phyloP scores from a whole-genome alignment of 1,140 invertebrate genomes.

The Formica selysi region DNA sequence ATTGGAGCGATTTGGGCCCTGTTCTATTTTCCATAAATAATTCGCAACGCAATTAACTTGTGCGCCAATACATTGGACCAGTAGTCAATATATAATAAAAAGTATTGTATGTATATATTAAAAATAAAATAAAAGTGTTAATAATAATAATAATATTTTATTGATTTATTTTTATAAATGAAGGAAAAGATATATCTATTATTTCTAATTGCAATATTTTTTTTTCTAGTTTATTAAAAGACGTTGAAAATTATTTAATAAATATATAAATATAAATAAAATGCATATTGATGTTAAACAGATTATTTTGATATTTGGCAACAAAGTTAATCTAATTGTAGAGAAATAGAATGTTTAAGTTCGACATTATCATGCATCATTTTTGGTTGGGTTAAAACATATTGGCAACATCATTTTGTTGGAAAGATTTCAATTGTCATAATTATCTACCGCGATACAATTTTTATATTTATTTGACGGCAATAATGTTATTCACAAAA shows the following conservation, averaged over 20 bases:
- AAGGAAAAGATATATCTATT: background rate
- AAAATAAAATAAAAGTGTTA: too few relatives aligned
- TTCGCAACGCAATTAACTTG: slow-evolving; percentile 35
- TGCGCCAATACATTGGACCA: background rate
- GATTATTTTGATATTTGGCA: slow-evolving; percentile 14
- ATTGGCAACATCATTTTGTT: background rate
- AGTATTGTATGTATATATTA: too few relatives aligned
- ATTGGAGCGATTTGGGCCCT: slow-evolving; percentile 44
- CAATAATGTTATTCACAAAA: slow-evolving; percentile 15
- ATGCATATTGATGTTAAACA: background rate
- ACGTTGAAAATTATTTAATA: background rate
- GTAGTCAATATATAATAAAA: too few relatives aligned
- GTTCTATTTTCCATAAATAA: slow-evolving; percentile 60
- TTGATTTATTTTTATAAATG: background rate
- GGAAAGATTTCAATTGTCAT: too few relatives aligned
- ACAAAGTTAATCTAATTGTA: background rate
- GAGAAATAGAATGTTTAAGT: background rate
- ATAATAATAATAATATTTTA: too few relatives aligned
- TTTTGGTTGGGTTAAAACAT: background rate
- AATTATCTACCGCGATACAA: background rate
- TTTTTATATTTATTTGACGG: background rate
- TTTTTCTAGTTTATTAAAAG: background rate
- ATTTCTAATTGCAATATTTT: background rate
- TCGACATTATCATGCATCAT: background rate
- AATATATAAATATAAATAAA: slow-evolving; percentile 7